These are phyloP conservation scores for Colistium nudipinnis DNA, from an alignment of 2,113 vertebrate genomes.

Conservation along the genomic window DNA sequence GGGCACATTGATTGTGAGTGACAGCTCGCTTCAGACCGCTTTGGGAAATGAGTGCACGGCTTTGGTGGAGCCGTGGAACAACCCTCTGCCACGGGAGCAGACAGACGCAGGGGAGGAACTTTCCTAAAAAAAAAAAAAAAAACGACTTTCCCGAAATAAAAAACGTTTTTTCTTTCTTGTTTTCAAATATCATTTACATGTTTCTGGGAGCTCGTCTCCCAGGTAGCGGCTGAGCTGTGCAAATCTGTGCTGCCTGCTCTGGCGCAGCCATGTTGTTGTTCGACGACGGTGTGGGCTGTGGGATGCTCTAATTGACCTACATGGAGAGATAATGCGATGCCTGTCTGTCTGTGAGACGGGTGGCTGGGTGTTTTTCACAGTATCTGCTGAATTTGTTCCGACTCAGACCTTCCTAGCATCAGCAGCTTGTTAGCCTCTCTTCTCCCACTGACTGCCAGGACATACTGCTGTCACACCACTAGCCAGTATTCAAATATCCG, in stretches of 20 bases:
- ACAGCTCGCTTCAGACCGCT: conserved; percentile 65
- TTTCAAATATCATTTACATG: conserved; percentile 51
- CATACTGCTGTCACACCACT: conserved; percentile 50
- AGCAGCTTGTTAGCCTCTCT: conserved; percentile 75
- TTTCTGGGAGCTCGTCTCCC: background rate
- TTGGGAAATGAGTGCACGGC: conserved; percentile 59
- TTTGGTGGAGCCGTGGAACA: conserved; percentile 58
- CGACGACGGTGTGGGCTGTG: conserved; percentile 37
- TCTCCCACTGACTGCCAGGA: conserved; percentile 53
- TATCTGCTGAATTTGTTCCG: conserved; percentile 65
- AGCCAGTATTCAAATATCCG: conserved; percentile 57
- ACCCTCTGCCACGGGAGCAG: conserved; percentile 48
- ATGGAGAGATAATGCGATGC: conserved; percentile 63
- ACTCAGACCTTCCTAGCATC: conserved; percentile 68
- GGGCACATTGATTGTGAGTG: conserved; percentile 69
- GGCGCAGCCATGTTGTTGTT: conserved; percentile 52
- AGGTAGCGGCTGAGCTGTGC: conserved; percentile 41
- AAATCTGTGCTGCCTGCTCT: conserved; percentile 18
- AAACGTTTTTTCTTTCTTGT: conserved; percentile 54
- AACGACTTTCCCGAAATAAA: conserved; percentile 45
- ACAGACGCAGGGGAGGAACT: conserved; percentile 42
- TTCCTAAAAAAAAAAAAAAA: too few species aligned
- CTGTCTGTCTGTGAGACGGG: conserved; percentile 50
- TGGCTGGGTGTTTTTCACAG: conserved; percentile 49
- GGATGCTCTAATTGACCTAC: conserved; percentile 71